A percentile compares a stretch with the other conserved stretches of the same genome.
phyloP scores from a whole-genome alignment of 2,113 vertebrate species.

The Neogale vison region DNA sequence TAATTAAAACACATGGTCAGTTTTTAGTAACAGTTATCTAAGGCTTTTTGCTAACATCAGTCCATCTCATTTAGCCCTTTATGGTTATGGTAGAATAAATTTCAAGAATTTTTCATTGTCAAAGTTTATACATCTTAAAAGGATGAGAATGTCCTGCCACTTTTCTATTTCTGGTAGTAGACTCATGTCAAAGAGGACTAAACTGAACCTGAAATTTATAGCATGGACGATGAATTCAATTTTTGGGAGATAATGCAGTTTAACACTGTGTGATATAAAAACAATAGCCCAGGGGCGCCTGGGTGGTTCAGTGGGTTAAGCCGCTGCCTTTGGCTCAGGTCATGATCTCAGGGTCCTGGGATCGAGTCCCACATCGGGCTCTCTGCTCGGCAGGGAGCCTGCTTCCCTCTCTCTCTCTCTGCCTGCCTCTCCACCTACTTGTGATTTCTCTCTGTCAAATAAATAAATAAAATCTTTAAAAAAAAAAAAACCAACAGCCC shows the following conservation, averaged over 20 bases:
- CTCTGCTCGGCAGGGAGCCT: too few species aligned
- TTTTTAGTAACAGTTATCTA: conserved; percentile 6
- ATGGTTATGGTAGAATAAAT: neutral
- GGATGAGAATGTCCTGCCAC: neutral
- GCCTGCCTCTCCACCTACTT: too few species aligned
- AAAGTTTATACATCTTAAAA: neutral
- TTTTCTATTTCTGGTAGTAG: neutral
- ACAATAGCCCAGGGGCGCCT: neutral
- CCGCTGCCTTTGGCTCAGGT: too few species aligned
- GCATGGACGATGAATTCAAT: neutral
- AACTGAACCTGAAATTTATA: neutral
- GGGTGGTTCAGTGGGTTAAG: too few species aligned
- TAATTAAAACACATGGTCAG: conserved; percentile 6
- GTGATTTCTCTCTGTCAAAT: too few species aligned
- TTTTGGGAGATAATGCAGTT: neutral
- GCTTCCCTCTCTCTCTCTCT: too few species aligned
- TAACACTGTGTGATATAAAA: conserved; percentile 13
- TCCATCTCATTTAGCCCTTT: neutral
- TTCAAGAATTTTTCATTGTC: neutral
- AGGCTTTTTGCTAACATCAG: neutral
- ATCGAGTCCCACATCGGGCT: too few species aligned
- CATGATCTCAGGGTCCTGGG: too few species aligned
- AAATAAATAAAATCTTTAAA: too few species aligned
- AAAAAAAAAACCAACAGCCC: conserved; percentile 15
- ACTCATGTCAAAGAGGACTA: neutral